Evolutionary conservation across 2,797 vertebrate species (phyloP).

Genomic region (Artibeus jamaicensis): DNA sequence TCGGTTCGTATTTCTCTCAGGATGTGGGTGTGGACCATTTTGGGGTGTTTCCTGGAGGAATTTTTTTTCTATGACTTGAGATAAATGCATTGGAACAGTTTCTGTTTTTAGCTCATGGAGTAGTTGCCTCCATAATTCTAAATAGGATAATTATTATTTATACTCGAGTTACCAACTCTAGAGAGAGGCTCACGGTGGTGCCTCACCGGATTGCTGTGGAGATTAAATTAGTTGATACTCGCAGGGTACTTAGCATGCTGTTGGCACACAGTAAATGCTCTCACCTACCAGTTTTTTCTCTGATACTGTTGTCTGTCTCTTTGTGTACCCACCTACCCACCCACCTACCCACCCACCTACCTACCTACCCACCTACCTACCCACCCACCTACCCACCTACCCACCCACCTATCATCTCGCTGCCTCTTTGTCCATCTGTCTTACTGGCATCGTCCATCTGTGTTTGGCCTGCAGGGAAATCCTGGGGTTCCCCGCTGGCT

Average conservation of each 20-base stretch:
- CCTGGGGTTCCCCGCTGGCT: not conserved
- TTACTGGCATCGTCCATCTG: not conserved
- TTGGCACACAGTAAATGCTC: not conserved
- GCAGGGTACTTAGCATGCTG: not conserved
- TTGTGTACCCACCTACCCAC: no score
- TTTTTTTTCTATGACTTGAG: not conserved
- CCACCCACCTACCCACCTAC: no score
- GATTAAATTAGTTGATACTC: accelerated
- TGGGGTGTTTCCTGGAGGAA: not conserved
- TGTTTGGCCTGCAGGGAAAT: not conserved
- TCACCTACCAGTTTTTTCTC: not conserved
- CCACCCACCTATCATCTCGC: not conserved
- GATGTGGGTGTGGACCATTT: not conserved
- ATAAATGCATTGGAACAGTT: not conserved
- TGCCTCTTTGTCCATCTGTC: not conserved
- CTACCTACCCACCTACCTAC: not conserved
- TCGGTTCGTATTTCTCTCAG: not conserved
- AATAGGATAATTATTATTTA: not conserved
- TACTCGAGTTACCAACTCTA: not conserved
- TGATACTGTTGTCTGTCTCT: not conserved
- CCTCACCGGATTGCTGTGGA: not conserved
- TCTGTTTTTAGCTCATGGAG: not conserved
- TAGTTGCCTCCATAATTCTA: not conserved
- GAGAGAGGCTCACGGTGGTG: not conserved
- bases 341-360: not conserved